Evolutionary conservation across 2,888 invertebrate genomes (phyloP).

Genomic region (Elaeidobius kamerunicus): DNA sequence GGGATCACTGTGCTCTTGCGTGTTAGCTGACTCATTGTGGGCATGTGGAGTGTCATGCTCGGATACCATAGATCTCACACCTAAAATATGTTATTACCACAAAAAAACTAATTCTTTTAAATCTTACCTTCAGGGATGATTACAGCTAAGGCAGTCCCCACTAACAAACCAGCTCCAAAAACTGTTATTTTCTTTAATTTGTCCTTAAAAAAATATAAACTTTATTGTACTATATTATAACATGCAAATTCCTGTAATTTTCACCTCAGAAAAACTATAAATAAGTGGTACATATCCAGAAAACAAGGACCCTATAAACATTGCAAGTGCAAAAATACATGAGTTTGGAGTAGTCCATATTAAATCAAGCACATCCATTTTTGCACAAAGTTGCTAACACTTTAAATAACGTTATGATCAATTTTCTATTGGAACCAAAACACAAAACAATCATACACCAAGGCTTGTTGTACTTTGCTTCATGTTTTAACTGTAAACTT

Average conservation of each 20-base stretch:
- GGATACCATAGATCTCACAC: conserved; percentile 74
- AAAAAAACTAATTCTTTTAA: conserved; percentile 1
- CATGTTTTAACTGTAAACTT: too few relatives aligned
- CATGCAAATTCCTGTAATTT: not conserved
- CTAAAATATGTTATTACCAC: conserved; percentile 8
- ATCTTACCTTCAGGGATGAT: conserved; percentile 89
- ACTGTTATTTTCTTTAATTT: conserved; percentile 92
- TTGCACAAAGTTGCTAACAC: not conserved
- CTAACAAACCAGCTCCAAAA: conserved; percentile 93
- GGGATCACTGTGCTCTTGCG: conserved; percentile 55
- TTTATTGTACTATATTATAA: not conserved
- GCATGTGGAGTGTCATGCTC: conserved; percentile 36
- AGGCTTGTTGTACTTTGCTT: too few relatives aligned
- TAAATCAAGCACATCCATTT: not conserved
- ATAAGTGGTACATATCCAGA: conserved; percentile 26
- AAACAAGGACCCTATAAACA: conserved; percentile 29
- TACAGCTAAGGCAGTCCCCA: conserved; percentile 95
- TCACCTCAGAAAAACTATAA: not conserved
- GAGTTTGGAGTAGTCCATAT: conserved; percentile 1
- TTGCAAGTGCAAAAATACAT: conserved; percentile 16
- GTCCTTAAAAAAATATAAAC: conserved; percentile 60
- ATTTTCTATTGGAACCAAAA: too few relatives aligned
- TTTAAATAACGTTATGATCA: too few relatives aligned
- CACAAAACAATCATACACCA: too few relatives aligned
- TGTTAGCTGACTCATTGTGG: conserved; percentile 45